Base-by-base conservation (phyloP, 2,113 vertebrate species). In the Nansenia antarctica region DNA sequence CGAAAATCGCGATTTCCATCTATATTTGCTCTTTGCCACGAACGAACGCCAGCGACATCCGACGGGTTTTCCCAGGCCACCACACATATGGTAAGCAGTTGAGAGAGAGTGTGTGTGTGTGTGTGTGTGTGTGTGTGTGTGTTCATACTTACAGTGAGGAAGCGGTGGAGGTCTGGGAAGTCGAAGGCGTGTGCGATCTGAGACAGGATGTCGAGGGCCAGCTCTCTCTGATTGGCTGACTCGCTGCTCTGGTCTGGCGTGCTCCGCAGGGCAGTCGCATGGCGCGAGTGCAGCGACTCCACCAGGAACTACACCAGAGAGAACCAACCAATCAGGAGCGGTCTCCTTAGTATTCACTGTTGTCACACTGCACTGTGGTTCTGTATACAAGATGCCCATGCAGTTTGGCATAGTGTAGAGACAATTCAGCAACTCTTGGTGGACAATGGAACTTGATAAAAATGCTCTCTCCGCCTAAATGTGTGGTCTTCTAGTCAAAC, bases 161-260 rank as follows among this genome's bases (percentile, higher is more conserved):
- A 99, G 74, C 94, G 96, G 87, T 97, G 95, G 72, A 99, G 93
- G 73, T 99, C 96, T 34, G 98, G 95, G 79, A 99, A 99, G 87
- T 99, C 95, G 84, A 99, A 99, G 14, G 96, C 97, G n/a, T 92
- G 96, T 11, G 98, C 96, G 0, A 98, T 92, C 87, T 99, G 96
- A 72, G 96, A 96, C 54, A 99, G 89, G 53, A 93, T 95, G 79
- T 97, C 97, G 67, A 98, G 81, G 27, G 96, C 93, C 79, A 95
- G 88, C 74, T 98, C 95, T 70, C 94, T 92, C 81, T 97, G 97
- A 84, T 94, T 93, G 83, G 89, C 94, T n/a, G 92, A 92, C 70
- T 96, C 95, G 9, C 83, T 90, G 86, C 90, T 92, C 64, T 94
- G 93, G 82, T 91, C 92, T 0, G 93, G 90, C 29, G 89, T 93